A percentile compares a stretch with the other conserved stretches of the same genome.
Conservation (phyloP, 2,113 vertebrate species). For the Triplophysa dalaica region DNA sequence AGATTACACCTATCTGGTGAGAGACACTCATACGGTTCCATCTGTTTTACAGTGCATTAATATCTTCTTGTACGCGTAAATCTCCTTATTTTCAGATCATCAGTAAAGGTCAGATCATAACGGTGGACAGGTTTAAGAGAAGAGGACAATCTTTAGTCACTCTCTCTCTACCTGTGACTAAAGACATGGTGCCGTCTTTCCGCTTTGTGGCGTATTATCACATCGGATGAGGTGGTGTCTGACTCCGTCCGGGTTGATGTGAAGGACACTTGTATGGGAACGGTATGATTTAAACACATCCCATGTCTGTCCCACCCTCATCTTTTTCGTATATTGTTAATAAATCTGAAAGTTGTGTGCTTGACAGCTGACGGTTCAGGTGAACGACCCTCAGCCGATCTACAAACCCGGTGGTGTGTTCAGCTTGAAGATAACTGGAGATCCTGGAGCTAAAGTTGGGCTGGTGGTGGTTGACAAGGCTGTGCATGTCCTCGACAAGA, state of each 20-base stretch:
- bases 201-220: constrained; percentile 69
- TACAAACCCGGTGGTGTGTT: constrained; percentile 53
- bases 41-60: no score
- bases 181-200: constrained; percentile 67
- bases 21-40: constrained; percentile 4
- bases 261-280: constrained; percentile 69
- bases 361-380: constrained; percentile 58
- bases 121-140: constrained; percentile 49
- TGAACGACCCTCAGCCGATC: constrained; percentile 2
- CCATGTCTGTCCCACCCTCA: not conserved
- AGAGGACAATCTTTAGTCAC: constrained; percentile 64
- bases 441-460: constrained; percentile 64
- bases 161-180: constrained; percentile 49
- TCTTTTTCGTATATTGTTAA: not conserved
- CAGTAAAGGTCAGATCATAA: constrained; percentile 62
- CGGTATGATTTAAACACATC: constrained; percentile 50
- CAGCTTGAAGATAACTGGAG: constrained; percentile 61
- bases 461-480: constrained; percentile 71
- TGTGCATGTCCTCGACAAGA: constrained; percentile 67
- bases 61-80: not conserved
- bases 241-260: constrained; percentile 71
- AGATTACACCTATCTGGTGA: constrained; percentile 67
- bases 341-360: not conserved
- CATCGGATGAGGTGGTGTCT: constrained; percentile 63
- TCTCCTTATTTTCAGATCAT: constrained; percentile 55